Conservation (phyloP, 2,797 vertebrate species). For the Allobates femoralis region DNA sequence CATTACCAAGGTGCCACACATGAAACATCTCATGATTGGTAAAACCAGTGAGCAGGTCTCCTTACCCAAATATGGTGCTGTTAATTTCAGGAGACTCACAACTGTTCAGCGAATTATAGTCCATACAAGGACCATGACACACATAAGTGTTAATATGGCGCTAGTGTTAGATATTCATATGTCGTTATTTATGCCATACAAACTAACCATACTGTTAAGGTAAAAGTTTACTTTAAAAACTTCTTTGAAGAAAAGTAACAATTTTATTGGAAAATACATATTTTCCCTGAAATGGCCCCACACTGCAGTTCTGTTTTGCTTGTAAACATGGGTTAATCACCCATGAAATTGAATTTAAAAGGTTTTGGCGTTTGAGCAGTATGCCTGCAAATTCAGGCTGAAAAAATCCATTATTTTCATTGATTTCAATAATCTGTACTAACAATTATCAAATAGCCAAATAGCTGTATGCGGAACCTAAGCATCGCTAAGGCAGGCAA, state of each 20-base stretch:
- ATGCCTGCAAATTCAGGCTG: conserved; percentile 52
- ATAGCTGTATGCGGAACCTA: conserved; percentile 19
- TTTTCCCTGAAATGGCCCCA: conserved; percentile 39
- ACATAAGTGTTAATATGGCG: no score
- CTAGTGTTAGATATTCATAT: not conserved
- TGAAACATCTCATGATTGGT: no score
- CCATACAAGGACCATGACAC: no score
- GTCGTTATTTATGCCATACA: not conserved
- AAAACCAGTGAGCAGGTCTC: no score
- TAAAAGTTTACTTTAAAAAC: conserved; percentile 34
- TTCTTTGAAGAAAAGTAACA: conserved; percentile 27
- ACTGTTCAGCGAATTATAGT: no score
- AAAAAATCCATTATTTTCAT: conserved; percentile 63
- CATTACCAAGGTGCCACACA: no score
- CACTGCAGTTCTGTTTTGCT: conserved; percentile 52
- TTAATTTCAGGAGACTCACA: no score
- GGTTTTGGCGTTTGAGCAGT: conserved; percentile 56
- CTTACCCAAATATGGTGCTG: no score
- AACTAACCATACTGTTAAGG: no score
- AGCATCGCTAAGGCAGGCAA: not conserved
- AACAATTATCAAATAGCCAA: conserved; percentile 57
- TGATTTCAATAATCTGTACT: conserved; percentile 63
- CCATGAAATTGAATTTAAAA: conserved; percentile 64
- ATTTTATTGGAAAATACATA: conserved; percentile 39
- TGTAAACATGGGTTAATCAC: conserved; percentile 60